A percentile compares a stretch with the other conserved stretches of the same genome.
phyloP scores from a whole-genome alignment of 1,140 invertebrate genomes.

The Panonychus citri region DNA sequence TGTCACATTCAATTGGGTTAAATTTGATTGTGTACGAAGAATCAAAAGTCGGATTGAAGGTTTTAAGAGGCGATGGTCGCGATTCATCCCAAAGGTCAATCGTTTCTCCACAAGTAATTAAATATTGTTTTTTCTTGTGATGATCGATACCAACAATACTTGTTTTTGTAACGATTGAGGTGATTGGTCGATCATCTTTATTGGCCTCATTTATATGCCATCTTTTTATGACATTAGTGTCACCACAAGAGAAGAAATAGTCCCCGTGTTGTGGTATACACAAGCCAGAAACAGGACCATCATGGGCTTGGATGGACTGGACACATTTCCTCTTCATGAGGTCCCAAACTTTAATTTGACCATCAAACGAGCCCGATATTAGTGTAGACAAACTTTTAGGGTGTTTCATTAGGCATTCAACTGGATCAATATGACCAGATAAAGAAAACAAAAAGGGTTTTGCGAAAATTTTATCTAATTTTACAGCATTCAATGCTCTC shows the following conservation, averaged over 20 bases:
- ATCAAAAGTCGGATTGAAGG: slow-evolving; percentile 77
- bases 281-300: slow-evolving; percentile 65
- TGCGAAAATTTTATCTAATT: slow-evolving; percentile 85
- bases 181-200: slow-evolving; percentile 29
- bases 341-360: slow-evolving; percentile 84
- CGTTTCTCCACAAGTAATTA: slow-evolving; percentile 80
- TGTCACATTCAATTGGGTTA: slow-evolving; percentile 55
- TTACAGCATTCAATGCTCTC: slow-evolving; percentile 81
- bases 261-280: slow-evolving; percentile 33
- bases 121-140: slow-evolving; percentile 47
- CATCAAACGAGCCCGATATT: slow-evolving; percentile 76
- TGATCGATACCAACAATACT: slow-evolving; percentile 59
- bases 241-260: slow-evolving; percentile 56
- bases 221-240: slow-evolving; percentile 84
- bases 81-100: slow-evolving; percentile 53
- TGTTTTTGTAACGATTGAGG: slow-evolving; percentile 43
- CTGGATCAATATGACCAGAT: slow-evolving; percentile 78
- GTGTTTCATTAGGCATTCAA: slow-evolving; percentile 68
- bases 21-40: slow-evolving; percentile 66
- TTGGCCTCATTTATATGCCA: slow-evolving; percentile 35
- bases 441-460: slow-evolving; percentile 89
- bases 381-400: slow-evolving; percentile 49
- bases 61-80: slow-evolving; percentile 57
- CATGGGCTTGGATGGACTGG: slow-evolving; percentile 59
- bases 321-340: slow-evolving; percentile 45